These are phyloP conservation scores for Heloderma charlesbogerti DNA, from an alignment of 2,113 vertebrate species.

Conservation along the genomic window DNA sequence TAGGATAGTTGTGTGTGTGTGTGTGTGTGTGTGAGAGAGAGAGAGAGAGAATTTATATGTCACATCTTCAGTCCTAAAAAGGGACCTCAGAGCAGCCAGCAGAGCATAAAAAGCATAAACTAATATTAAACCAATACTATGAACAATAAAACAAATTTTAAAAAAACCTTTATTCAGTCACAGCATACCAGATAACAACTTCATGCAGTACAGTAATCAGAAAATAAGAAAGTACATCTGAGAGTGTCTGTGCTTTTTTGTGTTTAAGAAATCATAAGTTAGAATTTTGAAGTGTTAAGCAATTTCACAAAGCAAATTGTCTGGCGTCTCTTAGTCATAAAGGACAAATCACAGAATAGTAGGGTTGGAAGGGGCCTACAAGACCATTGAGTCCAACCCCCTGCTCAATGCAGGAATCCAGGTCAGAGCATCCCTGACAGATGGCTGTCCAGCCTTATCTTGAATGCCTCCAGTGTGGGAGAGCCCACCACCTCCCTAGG, in stretches of 20 bases:
- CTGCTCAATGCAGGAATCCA: too few relatives aligned
- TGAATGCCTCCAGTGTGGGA: too few relatives aligned
- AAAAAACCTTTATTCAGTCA: background rate
- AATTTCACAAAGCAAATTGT: constrained; percentile 22
- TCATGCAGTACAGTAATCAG: constrained; percentile 14
- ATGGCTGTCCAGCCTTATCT: too few relatives aligned
- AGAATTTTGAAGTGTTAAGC: background rate
- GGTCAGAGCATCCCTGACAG: too few relatives aligned
- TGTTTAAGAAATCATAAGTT: background rate
- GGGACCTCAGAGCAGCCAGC: too few relatives aligned
- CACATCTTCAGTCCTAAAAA: background rate
- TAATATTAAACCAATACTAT: background rate
- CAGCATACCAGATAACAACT: background rate
- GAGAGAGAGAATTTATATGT: background rate
- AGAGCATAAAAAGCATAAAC: background rate
- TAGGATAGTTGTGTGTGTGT: too few relatives aligned
- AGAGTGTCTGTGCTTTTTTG: background rate
- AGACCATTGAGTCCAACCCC: too few relatives aligned
- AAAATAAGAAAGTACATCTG: constrained; percentile 34
- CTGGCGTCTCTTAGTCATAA: constrained; percentile 27
- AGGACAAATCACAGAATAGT: too few relatives aligned
- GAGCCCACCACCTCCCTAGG: too few relatives aligned
- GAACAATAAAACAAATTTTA: background rate
- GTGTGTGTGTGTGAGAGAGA: too few relatives aligned
- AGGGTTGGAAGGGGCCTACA: too few relatives aligned